Conservation (phyloP, 2,113 vertebrate species). For the Embiotoca jacksoni region DNA sequence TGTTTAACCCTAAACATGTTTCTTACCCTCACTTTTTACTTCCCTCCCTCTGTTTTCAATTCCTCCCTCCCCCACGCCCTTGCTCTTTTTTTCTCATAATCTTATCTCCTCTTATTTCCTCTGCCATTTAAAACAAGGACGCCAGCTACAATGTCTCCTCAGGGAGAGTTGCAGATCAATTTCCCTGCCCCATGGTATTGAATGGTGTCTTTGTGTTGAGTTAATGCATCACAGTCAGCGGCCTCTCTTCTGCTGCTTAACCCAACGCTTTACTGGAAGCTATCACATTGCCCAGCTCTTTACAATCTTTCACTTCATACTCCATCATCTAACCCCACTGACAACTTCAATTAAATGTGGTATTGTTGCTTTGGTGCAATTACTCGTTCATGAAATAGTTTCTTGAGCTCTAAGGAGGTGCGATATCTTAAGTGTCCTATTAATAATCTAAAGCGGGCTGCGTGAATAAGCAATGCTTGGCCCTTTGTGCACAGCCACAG, state of each 20-base stretch:
- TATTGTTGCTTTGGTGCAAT: conserved; percentile 52
- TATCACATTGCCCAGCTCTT: conserved; percentile 9
- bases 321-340: conserved; percentile 22
- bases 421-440: conserved; percentile 41
- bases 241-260: conserved; percentile 21
- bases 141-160: conserved; percentile 55
- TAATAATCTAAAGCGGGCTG: conserved; percentile 32
- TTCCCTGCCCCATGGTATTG: conserved; percentile 45
- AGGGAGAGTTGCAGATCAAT: conserved; percentile 59
- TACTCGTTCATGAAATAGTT: conserved; percentile 49
- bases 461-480: conserved; percentile 27
- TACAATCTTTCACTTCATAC: conserved; percentile 21
- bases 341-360: conserved; percentile 49
- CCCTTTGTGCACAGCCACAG: conserved; percentile 19
- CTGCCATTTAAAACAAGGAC: conserved; percentile 47
- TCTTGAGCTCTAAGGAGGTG: conserved; percentile 28
- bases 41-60: background rate
- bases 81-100: conserved; percentile 4
- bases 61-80: background rate
- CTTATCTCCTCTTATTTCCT: conserved; percentile 42
- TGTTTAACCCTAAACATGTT: background rate
- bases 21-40: background rate
- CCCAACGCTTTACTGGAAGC: conserved; percentile 15
- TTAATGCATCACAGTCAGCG: conserved; percentile 50
- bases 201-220: conserved; percentile 61